Percentiles rank a stretch among this genome's conserved stretches.
Evolutionary conservation across 2,888 invertebrate species (phyloP).

Genomic region (Xanthorhoe spadicearia): DNA sequence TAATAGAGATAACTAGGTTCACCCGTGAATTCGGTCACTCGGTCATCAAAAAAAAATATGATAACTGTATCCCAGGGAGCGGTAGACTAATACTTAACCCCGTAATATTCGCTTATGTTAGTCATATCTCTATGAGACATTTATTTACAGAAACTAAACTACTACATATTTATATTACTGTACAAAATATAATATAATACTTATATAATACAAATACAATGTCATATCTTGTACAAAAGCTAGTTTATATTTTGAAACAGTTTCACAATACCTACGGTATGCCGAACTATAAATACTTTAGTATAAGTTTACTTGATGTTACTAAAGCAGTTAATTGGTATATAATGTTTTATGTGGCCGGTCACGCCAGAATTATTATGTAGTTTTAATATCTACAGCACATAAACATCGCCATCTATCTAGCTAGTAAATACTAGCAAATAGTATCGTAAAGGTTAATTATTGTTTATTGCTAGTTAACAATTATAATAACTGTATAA

Average conservation of each 20-base stretch:
- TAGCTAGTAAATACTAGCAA: slow-evolving; percentile 43
- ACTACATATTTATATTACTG: too few relatives aligned
- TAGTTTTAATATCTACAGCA: slow-evolving; percentile 54
- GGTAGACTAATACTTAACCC: too few relatives aligned
- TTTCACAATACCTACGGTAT: background rate
- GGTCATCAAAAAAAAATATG: too few relatives aligned
- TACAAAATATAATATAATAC: too few relatives aligned
- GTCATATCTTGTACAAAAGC: background rate
- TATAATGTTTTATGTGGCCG: slow-evolving; percentile 50
- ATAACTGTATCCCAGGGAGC: too few relatives aligned
- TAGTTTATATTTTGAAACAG: background rate
- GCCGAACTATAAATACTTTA: background rate
- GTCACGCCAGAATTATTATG: slow-evolving; percentile 50
- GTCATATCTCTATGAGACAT: too few relatives aligned
- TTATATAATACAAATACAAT: too few relatives aligned
- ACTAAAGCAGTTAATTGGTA: slow-evolving; percentile 59
- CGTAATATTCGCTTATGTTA: too few relatives aligned
- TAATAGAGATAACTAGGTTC: slow-evolving; percentile 5
- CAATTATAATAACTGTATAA: slow-evolving; percentile 25
- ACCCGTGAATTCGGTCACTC: background rate
- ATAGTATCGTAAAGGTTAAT: slow-evolving; percentile 49
- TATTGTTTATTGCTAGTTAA: slow-evolving; percentile 34
- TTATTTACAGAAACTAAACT: too few relatives aligned
- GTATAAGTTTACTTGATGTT: slow-evolving; percentile 36
- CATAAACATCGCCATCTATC: slow-evolving; percentile 55